Percentiles rank a stretch among this genome's conserved stretches.
These are phyloP conservation scores for Piezodorus guildinii DNA, from an alignment of 1,140 invertebrate genomes.

Conservation along the genomic window DNA sequence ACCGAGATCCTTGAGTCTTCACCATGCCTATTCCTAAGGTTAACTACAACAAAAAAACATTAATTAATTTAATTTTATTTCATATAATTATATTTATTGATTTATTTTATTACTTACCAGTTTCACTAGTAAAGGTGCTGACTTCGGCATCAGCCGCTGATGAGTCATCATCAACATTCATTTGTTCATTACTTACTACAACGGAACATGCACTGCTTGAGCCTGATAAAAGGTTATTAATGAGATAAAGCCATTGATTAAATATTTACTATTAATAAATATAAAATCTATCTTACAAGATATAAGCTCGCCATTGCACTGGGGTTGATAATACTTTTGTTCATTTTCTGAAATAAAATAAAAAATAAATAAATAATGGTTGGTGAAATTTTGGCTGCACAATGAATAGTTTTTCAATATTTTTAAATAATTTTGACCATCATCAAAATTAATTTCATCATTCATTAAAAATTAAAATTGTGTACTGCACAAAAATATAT, in stretches of 20 bases:
- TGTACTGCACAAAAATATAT: too few species aligned
- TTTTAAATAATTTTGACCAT: too few species aligned
- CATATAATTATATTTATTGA: not conserved
- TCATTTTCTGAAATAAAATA: conserved; percentile 24
- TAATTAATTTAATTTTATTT: not conserved
- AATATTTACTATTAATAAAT: not conserved
- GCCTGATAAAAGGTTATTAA: not conserved
- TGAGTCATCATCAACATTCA: conserved; percentile 34
- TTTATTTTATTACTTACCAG: conserved; percentile 6
- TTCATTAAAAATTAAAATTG: too few species aligned
- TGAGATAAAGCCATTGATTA: not conserved
- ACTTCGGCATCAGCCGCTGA: conserved; percentile 44
- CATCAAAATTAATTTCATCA: too few species aligned
- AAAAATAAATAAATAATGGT: too few species aligned
- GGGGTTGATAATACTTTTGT: conserved; percentile 21
- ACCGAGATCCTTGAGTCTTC: conserved; percentile 33
- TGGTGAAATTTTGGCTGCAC: too few species aligned
- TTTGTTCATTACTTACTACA: conserved; percentile 26
- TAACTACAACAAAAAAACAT: conserved; percentile 31
- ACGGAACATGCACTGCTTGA: conserved; percentile 25
- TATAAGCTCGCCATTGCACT: conserved; percentile 21
- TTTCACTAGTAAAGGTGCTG: conserved; percentile 39
- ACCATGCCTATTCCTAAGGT: conserved; percentile 38
- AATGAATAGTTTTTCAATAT: too few species aligned
- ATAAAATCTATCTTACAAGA: not conserved